Base-by-base conservation (phyloP, 2,113 vertebrate species). In the Triplophysa dalaica region DNA sequence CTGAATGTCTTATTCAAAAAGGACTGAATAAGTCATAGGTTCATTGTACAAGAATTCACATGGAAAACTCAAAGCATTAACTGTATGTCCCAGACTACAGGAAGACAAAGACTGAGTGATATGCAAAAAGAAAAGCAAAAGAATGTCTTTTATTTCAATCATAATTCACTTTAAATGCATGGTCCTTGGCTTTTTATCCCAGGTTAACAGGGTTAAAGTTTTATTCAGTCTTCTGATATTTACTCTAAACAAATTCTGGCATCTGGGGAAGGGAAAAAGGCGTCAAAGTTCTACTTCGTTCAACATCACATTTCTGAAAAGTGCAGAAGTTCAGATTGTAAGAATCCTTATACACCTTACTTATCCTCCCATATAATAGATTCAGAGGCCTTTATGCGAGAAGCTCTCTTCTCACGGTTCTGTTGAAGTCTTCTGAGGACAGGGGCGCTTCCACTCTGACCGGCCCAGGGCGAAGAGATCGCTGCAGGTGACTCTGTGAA, bases 361-460 rank as follows among this genome's bases (percentile, higher is more conserved):
- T 78, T 81, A 26, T 89, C 77, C 0, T 87, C 86, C 83, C 54
- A 79, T 77, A 90, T 10, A 61, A 88, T 26, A 29, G 88, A 84
- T 0, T 87, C 82, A 0, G 92, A 93, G 1, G 84, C 89, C 79
- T 89, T 82, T 77, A 92, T 87, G 45, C 90, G 89, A 17, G 92
- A 93, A 78, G 89, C 86, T 80, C 92, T 90, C 79, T 90, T 90
- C 81, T 92, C 90, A 17, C 90, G 63, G 87, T 91, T 93, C 72
- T 92, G 88, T 24, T 79, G 90, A 81, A 93, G 90, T 75, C 92
- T 89, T 26, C 90, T 89, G 61, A 92, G 88, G 56, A 93, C 92
- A 1, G 92, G 91, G 64, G 81, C 56, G 19, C 33, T 77, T 52
- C 84, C 45, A 24, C 60, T 75, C 80, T 89, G 87, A 3, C 68